Evolutionary conservation across 2,888 invertebrate species (phyloP).

Genomic region (Camptogramma bilineatum): DNA sequence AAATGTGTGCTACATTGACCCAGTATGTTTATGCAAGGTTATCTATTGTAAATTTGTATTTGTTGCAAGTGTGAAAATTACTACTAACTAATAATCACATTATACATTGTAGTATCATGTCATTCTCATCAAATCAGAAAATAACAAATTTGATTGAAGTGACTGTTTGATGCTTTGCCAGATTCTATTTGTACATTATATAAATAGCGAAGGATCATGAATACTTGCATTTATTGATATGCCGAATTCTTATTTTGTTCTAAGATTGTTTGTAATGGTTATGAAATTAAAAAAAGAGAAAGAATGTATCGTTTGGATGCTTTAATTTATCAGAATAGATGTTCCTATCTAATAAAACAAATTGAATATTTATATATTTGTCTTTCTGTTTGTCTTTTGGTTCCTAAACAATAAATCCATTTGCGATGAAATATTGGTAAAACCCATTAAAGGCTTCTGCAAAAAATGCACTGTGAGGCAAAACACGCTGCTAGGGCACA

Average conservation of each 20-base stretch:
- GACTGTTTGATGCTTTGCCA: slow-evolving; percentile 46
- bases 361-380: too few species aligned
- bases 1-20: slow-evolving; percentile 12
- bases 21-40: slow-evolving; percentile 21
- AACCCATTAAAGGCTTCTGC: background rate
- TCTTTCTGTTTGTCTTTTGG: too few species aligned
- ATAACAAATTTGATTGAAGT: slow-evolving; percentile 40
- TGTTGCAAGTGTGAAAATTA: slow-evolving; percentile 16
- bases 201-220: slow-evolving; percentile 37
- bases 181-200: slow-evolving; percentile 40
- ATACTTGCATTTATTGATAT: slow-evolving; percentile 26
- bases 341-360: too few species aligned
- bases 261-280: background rate
- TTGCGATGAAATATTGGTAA: too few species aligned
- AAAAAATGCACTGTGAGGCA: background rate
- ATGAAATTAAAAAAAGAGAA: too few species aligned
- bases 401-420: too few species aligned
- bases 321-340: too few species aligned
- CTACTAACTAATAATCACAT: slow-evolving; percentile 25
- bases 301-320: too few species aligned
- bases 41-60: too few species aligned
- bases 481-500: background rate
- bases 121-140: slow-evolving; percentile 30
- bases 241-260: slow-evolving; percentile 16
- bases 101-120: slow-evolving; percentile 26